A percentile compares a stretch with the other conserved stretches of the same genome.
Evolutionary conservation across 2,888 invertebrate genomes (phyloP).

Genomic region (Microctonus aethiopoides): DNA sequence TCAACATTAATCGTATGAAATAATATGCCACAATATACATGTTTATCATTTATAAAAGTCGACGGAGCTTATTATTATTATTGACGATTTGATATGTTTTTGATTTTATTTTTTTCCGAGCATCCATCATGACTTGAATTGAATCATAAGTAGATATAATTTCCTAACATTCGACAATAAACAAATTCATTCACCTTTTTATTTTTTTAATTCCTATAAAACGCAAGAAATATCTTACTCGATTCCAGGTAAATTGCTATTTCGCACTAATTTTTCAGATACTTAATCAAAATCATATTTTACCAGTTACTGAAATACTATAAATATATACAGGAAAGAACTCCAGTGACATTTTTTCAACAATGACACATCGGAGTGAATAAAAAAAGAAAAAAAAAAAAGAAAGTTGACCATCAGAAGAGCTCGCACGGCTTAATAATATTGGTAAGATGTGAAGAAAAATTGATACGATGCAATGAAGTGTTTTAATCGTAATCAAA

Average conservation of each 20-base stretch:
- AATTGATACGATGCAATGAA: not conserved
- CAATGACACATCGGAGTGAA: conserved; percentile 3
- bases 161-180: not conserved
- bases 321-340: conserved; percentile 23
- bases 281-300: not conserved
- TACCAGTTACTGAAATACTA: conserved; percentile 12
- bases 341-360: conserved; percentile 16
- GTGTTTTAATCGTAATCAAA: not conserved
- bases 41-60: not conserved
- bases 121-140: not conserved
- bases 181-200: conserved; percentile 2
- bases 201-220: not conserved
- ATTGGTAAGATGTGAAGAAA: not conserved
- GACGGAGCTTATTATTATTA: not conserved
- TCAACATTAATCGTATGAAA: not conserved
- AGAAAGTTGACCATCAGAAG: conserved; percentile 6
- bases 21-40: conserved; percentile 3
- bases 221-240: not conserved
- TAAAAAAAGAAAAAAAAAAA: not conserved
- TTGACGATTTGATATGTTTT: not conserved
- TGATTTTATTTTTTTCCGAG: not conserved
- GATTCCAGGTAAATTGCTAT: not conserved
- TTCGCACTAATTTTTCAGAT: not conserved
- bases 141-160: not conserved
- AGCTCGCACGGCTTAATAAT: conserved; percentile 34